Base-by-base conservation (phyloP, 2,888 invertebrate genomes). In the Diarsia dahlii region DNA sequence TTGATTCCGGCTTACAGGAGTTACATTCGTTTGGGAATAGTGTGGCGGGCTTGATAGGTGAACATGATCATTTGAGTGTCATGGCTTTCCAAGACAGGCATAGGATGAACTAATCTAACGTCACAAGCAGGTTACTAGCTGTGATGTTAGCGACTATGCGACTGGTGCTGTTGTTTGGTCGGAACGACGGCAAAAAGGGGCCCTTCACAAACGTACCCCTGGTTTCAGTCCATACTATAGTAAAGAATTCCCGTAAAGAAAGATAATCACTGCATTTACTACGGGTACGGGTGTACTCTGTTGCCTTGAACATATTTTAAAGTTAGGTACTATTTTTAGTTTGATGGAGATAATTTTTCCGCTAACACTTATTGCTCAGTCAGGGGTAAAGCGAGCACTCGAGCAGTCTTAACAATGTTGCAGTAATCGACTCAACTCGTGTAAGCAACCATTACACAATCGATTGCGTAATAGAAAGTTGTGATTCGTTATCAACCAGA, bases 401-500 rank as follows among this genome's bases (percentile, higher is more conserved):
- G 80, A 87, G 76, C 79, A 80, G 85, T 84, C 74, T 88, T 88
- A 86, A 88, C 88, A 90, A 89, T 88, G 90, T 91, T 90, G 90
- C 90, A 88, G 85, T 85, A 85, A 88, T 87, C 81, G 81, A 74
- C 84, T 84, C 89, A 89, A 90, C 89, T 90, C 89, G 90, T 90
- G 90, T 89, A 90, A 89, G 89, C 86, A 89, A 90, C 87, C 79
- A 86, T 91, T 93, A 88, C 91, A 91, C 87, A 92, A 93, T 90
- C 87, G 81, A 88, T 92, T 92, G 84, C 89, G 90, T 86, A 91
- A 87, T 87, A 88, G 87, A 85, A 86, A 88, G 87, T 89, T 89
- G 88, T 88, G 84, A 91, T 89, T 87, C 80, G 87, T 89, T 90
- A 90, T 90, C 89, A 87, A 82, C 84, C 89, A 85, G 87, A 87